phyloP scores from a whole-genome alignment of 2,888 invertebrate genomes.

The Andricus quercusramuli region DNA sequence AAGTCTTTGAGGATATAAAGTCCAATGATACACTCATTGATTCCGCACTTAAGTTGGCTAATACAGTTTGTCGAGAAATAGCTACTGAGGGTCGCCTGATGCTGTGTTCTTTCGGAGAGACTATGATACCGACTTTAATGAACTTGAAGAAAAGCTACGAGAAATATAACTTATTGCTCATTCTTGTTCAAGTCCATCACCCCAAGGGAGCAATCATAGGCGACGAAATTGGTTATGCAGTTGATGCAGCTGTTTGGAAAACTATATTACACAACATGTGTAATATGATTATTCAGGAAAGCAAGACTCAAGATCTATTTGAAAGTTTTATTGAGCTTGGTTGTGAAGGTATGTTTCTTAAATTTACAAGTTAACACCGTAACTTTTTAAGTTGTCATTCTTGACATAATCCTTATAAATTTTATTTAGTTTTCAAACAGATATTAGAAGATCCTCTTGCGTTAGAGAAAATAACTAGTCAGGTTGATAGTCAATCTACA shows the following conservation, averaged over 20 bases:
- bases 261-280: constrained; percentile 76
- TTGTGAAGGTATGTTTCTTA: constrained; percentile 68
- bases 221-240: constrained; percentile 75
- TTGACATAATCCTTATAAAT: not conserved
- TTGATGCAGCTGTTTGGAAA: constrained; percentile 78
- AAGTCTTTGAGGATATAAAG: constrained; percentile 56
- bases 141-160: constrained; percentile 72
- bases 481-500: constrained; percentile 40
- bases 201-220: constrained; percentile 77
- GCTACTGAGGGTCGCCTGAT: constrained; percentile 80
- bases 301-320: constrained; percentile 60
- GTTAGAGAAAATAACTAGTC: not conserved
- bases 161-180: constrained; percentile 79
- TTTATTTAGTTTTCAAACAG: constrained; percentile 39
- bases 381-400: constrained; percentile 39
- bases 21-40: constrained; percentile 55
- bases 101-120: constrained; percentile 81
- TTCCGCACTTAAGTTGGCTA: constrained; percentile 64
- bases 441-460: constrained; percentile 22
- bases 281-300: constrained; percentile 71
- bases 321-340: constrained; percentile 65
- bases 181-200: constrained; percentile 81
- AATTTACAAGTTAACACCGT: constrained; percentile 49
- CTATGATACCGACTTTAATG: constrained; percentile 63
- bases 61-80: constrained; percentile 76